Conservation (phyloP, 2,797 vertebrate genomes). For the Falco columbarius region DNA sequence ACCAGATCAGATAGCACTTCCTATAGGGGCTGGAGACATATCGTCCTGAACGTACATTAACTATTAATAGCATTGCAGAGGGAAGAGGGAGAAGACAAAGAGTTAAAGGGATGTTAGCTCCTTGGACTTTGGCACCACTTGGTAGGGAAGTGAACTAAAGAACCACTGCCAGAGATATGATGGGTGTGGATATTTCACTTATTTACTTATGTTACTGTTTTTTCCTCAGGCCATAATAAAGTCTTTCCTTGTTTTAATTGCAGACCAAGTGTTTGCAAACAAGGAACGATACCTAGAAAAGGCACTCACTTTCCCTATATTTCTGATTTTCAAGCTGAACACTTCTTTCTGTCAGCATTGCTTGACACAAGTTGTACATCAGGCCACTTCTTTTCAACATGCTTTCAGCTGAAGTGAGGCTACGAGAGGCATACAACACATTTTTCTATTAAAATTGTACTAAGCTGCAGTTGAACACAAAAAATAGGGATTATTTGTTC, state of each 20-base stretch:
- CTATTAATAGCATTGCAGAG: background rate
- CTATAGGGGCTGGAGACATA: background rate
- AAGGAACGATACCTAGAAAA: background rate
- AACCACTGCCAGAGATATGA: slow-evolving; percentile 7
- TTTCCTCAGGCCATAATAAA: slow-evolving; percentile 18
- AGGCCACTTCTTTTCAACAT: background rate
- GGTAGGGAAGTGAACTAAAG: slow-evolving; percentile 17
- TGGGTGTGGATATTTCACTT: slow-evolving; percentile 49
- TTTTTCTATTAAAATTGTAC: background rate
- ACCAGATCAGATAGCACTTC: slow-evolving; percentile 5
- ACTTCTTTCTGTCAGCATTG: background rate
- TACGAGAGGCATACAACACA: background rate
- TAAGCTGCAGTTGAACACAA: background rate
- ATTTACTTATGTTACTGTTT: slow-evolving; percentile 33
- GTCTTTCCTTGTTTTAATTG: slow-evolving; percentile 5
- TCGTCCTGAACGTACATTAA: background rate
- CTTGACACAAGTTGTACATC: background rate
- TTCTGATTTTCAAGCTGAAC: background rate
- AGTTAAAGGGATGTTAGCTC: slow-evolving; percentile 25
- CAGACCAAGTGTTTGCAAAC: slow-evolving; percentile 2
- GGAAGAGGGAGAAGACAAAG: background rate
- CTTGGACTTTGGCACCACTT: slow-evolving; percentile 15
- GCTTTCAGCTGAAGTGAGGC: background rate
- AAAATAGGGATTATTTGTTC: background rate
- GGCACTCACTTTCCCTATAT: background rate